Conservation (phyloP, 2,888 invertebrate genomes). For the Hedya salicella region DNA sequence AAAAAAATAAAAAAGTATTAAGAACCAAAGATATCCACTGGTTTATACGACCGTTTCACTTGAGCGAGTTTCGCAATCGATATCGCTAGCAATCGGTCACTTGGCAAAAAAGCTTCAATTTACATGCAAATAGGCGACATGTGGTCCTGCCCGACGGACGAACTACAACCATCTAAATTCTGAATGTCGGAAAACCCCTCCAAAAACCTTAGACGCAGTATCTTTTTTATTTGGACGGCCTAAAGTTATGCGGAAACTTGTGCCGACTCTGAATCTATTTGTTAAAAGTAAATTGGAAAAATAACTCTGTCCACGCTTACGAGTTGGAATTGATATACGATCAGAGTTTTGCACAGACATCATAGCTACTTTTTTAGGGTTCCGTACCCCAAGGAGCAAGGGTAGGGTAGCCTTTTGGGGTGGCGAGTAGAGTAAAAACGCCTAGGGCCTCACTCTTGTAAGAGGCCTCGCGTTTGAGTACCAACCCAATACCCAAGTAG, state of each 20-base stretch:
- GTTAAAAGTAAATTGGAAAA: conserved; percentile 65
- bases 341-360: conserved; percentile 33
- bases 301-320: conserved; percentile 54
- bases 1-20: not conserved
- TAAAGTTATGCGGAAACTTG: conserved; percentile 72
- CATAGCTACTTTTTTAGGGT: conserved; percentile 9
- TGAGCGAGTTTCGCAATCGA: conserved; percentile 14
- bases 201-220: conserved; percentile 11
- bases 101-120: conserved; percentile 64
- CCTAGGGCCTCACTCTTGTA: no score
- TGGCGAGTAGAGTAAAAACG: no score
- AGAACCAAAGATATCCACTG: not conserved
- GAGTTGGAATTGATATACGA: conserved; percentile 59
- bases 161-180: conserved; percentile 24
- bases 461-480: no score
- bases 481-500: no score
- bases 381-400: no score
- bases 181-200: conserved; percentile 2
- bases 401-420: no score
- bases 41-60: not conserved
- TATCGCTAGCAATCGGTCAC: conserved; percentile 32
- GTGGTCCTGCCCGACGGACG: conserved; percentile 53
- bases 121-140: conserved; percentile 73
- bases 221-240: conserved; percentile 48
- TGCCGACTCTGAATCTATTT: conserved; percentile 54